These are phyloP conservation scores for Caenorhabditis macrosperma DNA, from an alignment of 2,888 invertebrate genomes.

Conservation along the genomic window DNA sequence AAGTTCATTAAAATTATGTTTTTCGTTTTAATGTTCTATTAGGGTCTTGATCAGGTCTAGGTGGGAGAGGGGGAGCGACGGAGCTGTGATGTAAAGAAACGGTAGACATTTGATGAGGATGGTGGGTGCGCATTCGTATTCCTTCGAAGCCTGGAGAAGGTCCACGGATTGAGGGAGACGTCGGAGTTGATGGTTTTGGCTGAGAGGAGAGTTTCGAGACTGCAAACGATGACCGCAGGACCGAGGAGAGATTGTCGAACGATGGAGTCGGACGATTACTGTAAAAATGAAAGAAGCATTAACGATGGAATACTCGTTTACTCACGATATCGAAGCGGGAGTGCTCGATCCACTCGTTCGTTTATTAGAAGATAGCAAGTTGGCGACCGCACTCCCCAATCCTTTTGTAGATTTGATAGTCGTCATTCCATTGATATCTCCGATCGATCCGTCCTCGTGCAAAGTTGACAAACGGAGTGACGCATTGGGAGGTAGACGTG, in stretches of 20 bases:
- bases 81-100: constrained; percentile 13
- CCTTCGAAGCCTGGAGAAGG: constrained; percentile 36
- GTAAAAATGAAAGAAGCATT: neutral
- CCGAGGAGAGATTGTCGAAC: constrained; percentile 57
- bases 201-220: constrained; percentile 26
- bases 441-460: constrained; percentile 29
- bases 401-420: constrained; percentile 53
- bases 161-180: constrained; percentile 5
- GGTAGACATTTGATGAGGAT: constrained; percentile 33
- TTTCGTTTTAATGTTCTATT: constrained; percentile 54
- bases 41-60: constrained; percentile 39
- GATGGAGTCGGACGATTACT: constrained; percentile 53
- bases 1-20: neutral
- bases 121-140: constrained; percentile 53
- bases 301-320: neutral
- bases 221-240: constrained; percentile 43
- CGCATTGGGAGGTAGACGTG: constrained; percentile 39
- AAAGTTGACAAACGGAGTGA: constrained; percentile 34
- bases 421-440: constrained; percentile 54
- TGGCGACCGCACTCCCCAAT: constrained; percentile 38
- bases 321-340: constrained; percentile 27
- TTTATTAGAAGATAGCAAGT: constrained; percentile 52
- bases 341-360: constrained; percentile 44
- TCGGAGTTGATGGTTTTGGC: constrained; percentile 19
- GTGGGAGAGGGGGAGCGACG: constrained; percentile 51